Base-by-base conservation (phyloP, 37 sponge, comb jelly and placozoan genomes). In the Chondrilla cf. caribensis region DNA sequence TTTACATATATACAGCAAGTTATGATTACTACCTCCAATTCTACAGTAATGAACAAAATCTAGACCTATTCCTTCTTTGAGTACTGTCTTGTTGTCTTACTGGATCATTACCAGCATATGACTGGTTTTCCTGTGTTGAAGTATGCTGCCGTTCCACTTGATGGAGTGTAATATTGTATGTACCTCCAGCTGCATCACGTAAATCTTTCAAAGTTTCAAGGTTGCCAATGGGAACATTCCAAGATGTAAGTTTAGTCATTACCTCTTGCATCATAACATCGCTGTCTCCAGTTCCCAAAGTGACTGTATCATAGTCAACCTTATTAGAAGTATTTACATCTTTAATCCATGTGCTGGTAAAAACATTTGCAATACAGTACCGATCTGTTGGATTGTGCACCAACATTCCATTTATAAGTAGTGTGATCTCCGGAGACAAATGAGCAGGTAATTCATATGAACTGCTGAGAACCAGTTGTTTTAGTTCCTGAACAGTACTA, bases 391-490 rank as follows among this genome's bases (percentile, higher is more conserved):
- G 76, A 9, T 89, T 62, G 35, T 41, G 28, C 9, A 58, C 66
- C 35, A 89, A 64, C 82, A 89, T 64, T 11, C 85, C 81, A 18
- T 28, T 47, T 21, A 90, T 78, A 28, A 90, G 78, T 36, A 58
- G 25, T 36, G 43, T 66, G 35, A 64, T 58, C 38, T 25, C 64
- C 4, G 80, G 6, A 0, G 87, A 59, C 5, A 90, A 18, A 28
- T 66, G 66, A 14, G 64, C 22, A 26, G 92, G 95, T 25, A 88
- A 84, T 58, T 67, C 7, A 41, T 81, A 94, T 15, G 80, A 58
- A 17, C 95, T 92, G 11, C 77, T 72, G 51, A 94, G 40, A 54
- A 94, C 88, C 38, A 57, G 35, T 38, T 83, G 81, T 62, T 94
- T 91, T 19, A 94, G 51, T 33, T 89, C 83, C 15, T 80, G 79